These are phyloP conservation scores for Coptodon rendalli DNA, from an alignment of 2,113 vertebrate genomes.

Conservation along the genomic window DNA sequence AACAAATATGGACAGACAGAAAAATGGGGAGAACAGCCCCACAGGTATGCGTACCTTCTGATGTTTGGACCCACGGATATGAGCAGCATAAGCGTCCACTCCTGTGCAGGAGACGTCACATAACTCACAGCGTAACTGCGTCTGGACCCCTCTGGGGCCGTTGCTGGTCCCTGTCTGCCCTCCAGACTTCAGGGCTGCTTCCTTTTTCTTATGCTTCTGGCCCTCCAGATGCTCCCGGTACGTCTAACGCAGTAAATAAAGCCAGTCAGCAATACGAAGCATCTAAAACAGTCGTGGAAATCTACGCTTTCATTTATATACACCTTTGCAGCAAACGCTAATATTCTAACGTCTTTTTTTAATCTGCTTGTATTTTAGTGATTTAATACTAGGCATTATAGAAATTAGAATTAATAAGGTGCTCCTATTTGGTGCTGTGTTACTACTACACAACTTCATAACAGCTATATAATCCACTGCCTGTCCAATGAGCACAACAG, in stretches of 20 bases:
- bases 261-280: neutral
- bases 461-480: neutral
- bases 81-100: conserved; percentile 69
- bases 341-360: neutral
- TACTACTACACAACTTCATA: neutral
- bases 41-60: conserved; percentile 69
- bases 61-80: conserved; percentile 73
- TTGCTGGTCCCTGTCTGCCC: conserved; percentile 38
- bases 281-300: neutral
- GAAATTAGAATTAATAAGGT: neutral
- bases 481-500: neutral
- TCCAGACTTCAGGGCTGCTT: conserved; percentile 70
- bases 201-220: conserved; percentile 84
- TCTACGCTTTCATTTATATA: neutral
- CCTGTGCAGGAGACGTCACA: conserved; percentile 77
- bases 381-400: neutral
- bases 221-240: conserved; percentile 79
- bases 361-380: neutral
- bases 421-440: neutral
- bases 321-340: neutral
- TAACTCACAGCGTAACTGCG: conserved; percentile 73
- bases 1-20: neutral
- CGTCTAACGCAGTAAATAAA: conserved; percentile 55
- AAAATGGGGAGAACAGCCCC: neutral
- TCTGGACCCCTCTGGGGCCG: conserved; percentile 62